Evolutionary conservation across 1,140 invertebrate species (phyloP).

Genomic region (Drosophila sproati): DNA sequence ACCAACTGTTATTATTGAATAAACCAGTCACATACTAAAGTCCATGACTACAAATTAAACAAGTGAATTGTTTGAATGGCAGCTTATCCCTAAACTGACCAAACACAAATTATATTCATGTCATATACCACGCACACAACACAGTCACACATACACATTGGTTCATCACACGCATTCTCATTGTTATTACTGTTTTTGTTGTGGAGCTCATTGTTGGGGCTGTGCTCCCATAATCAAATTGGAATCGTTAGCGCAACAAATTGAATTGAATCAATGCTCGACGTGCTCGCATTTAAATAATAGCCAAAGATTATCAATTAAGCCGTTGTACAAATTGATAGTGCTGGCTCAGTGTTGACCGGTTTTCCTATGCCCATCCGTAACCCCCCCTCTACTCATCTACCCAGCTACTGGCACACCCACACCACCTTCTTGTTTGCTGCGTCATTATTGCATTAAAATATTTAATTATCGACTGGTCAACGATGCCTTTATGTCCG

Average conservation of each 20-base stretch:
- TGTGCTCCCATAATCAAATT: conserved; percentile 51
- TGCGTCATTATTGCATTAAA: conserved; percentile 61
- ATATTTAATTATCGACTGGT: conserved; percentile 60
- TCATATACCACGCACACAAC: conserved; percentile 54
- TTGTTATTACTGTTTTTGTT: conserved; percentile 17
- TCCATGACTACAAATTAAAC: conserved; percentile 22
- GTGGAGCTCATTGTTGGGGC: conserved; percentile 20
- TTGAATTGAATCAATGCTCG: conserved; percentile 70
- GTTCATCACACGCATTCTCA: conserved; percentile 30
- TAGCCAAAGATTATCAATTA: conserved; percentile 82
- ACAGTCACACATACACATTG: conserved; percentile 13
- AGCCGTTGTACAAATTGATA: conserved; percentile 77
- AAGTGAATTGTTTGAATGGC: conserved; percentile 54
- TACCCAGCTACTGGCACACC: neutral
- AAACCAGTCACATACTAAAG: conserved; percentile 19
- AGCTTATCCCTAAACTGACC: conserved; percentile 25
- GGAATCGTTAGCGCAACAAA: conserved; percentile 69
- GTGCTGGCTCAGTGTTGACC: conserved; percentile 47
- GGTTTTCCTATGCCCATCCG: neutral
- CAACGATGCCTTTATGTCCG: conserved; percentile 41
- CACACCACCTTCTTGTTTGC: conserved; percentile 13
- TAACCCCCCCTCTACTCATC: too few species aligned
- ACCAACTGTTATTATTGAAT: conserved; percentile 32
- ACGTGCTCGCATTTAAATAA: conserved; percentile 71
- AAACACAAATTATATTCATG: conserved; percentile 63